Evolutionary conservation across 2,797 vertebrate species (phyloP).

Genomic region (Pseudotriccus pelzelni): DNA sequence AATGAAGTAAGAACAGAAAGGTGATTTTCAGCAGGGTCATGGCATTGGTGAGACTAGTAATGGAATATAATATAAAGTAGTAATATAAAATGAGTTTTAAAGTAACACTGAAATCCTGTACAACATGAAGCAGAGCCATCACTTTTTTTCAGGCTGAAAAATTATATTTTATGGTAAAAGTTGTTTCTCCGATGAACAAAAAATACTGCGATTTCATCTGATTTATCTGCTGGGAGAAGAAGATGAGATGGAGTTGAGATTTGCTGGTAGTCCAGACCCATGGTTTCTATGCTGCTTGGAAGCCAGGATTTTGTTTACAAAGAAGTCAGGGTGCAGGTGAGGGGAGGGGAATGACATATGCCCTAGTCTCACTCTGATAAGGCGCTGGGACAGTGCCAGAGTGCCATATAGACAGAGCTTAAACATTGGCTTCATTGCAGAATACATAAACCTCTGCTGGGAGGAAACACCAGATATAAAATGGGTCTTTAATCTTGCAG

Average conservation of each 20-base stretch:
- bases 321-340: neutral
- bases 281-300: neutral
- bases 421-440: slow-evolving; percentile 6
- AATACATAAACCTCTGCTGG: slow-evolving; percentile 27
- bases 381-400: neutral
- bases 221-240: neutral
- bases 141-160: neutral
- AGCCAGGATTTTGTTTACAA: neutral
- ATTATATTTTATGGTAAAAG: neutral
- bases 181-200: neutral
- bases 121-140: neutral
- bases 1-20: neutral
- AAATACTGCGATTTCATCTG: fast-evolving
- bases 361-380: neutral
- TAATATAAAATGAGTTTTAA: neutral
- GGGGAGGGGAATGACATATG: neutral
- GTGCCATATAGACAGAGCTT: neutral
- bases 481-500: slow-evolving; percentile 22
- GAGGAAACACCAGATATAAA: slow-evolving; percentile 42
- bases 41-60: neutral
- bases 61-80: neutral
- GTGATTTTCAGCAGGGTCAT: neutral
- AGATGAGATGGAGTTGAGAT: neutral
- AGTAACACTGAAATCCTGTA: neutral
- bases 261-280: neutral